These are phyloP conservation scores for Caenorhabditis drosophilae DNA, from an alignment of 2,888 invertebrate species.

Conservation along the genomic window DNA sequence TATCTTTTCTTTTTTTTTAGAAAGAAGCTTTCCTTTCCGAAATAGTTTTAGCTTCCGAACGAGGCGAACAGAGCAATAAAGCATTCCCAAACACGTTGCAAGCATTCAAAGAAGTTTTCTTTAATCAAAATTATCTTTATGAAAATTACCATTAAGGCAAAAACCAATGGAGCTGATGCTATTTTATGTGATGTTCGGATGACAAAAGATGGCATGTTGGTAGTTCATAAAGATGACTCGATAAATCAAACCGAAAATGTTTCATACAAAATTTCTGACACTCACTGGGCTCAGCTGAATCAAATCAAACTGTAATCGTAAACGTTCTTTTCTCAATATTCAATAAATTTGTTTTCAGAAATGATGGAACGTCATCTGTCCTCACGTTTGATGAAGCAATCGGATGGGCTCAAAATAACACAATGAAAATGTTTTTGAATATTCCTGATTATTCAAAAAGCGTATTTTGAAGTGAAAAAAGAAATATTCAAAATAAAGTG, in stretches of 20 bases:
- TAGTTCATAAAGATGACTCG: constrained; percentile 7
- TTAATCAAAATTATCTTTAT: too few species aligned
- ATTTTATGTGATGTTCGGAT: constrained; percentile 30
- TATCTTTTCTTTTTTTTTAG: constrained; percentile 2
- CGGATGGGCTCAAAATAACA: constrained; percentile 21
- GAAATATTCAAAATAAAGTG: not conserved
- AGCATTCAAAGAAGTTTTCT: constrained; percentile 26
- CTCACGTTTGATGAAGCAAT: constrained; percentile 29
- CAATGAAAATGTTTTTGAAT: constrained; percentile 34
- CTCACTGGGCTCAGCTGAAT: constrained; percentile 34
- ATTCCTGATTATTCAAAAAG: constrained; percentile 14
- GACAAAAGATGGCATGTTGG: constrained; percentile 30
- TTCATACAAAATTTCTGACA: constrained; percentile 12
- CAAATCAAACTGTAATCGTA: constrained; percentile 1
- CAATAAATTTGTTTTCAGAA: not conserved
- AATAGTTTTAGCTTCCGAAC: constrained; percentile 9
- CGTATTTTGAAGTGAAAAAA: constrained; percentile 1
- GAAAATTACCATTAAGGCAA: constrained; percentile 13
- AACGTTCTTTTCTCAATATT: not conserved
- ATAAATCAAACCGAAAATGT: constrained; percentile 12
- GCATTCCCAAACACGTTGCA: constrained; percentile 17
- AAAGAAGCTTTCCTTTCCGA: constrained; percentile 7
- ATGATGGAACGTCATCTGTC: constrained; percentile 19
- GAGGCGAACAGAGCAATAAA: constrained; percentile 6
- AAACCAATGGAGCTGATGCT: constrained; percentile 26